Evolutionary conservation across 53 echinoderm and acorn worm species (phyloP).

Genomic region (Echinometra lucunter): DNA sequence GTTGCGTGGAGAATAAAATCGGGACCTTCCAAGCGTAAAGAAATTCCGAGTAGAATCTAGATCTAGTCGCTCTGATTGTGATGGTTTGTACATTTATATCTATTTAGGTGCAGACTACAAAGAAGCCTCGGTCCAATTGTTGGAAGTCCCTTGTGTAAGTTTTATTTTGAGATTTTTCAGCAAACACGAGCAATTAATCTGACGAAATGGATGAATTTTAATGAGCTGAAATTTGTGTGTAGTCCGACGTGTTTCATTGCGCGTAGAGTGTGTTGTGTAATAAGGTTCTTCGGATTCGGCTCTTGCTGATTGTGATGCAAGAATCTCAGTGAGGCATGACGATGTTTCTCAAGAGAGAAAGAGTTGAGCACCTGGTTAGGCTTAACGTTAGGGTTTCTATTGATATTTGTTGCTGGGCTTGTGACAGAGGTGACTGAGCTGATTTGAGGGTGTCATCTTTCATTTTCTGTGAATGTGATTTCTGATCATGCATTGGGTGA

Average conservation of each 20-base stretch:
- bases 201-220: background rate
- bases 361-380: background rate
- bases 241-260: background rate
- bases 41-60: background rate
- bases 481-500: too few species aligned
- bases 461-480: too few species aligned
- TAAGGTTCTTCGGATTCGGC: background rate
- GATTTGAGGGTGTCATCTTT: too few species aligned
- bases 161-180: background rate
- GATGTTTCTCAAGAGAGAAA: background rate
- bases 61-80: background rate
- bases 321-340: background rate
- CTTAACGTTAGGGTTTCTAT: background rate
- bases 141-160: background rate
- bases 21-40: constrained; percentile 1
- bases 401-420: background rate
- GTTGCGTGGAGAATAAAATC: background rate
- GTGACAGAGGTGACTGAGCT: background rate
- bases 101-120: background rate
- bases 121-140: background rate
- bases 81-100: background rate
- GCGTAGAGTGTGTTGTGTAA: background rate
- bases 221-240: background rate
- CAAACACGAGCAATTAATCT: background rate
- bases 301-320: background rate